Conservation (phyloP, 1,140 invertebrate genomes). For the Diorhabda elongata region DNA sequence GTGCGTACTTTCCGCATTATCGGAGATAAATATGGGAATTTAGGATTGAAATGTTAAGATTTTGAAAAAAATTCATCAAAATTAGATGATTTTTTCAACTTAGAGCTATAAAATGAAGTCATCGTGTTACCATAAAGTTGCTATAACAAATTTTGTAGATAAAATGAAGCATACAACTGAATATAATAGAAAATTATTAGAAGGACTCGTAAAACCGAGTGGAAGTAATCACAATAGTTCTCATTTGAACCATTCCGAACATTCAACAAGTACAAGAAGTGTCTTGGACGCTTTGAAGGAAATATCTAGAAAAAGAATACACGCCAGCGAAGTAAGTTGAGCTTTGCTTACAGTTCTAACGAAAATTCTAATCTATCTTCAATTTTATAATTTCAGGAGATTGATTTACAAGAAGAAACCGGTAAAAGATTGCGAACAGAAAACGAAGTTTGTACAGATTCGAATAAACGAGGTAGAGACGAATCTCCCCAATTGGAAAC, state of each 20-base stretch:
- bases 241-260: constrained; percentile 25
- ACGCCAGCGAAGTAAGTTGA: constrained; percentile 45
- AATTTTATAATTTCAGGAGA: constrained; percentile 14
- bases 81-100: no score
- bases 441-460: constrained; percentile 18
- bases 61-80: no score
- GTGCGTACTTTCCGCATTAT: no score
- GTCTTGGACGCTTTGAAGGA: constrained; percentile 52
- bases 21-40: no score
- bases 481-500: constrained; percentile 26
- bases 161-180: constrained; percentile 25
- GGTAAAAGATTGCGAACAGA: constrained; percentile 30
- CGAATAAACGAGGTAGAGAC: constrained; percentile 13
- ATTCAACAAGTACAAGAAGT: constrained; percentile 46
- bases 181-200: constrained; percentile 27
- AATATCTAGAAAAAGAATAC: constrained; percentile 52
- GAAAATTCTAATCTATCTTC: no score
- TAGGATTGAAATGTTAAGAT: no score
- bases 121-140: not conserved
- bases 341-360: not conserved
- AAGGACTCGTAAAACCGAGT: constrained; percentile 24
- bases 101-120: no score
- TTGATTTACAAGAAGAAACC: constrained; percentile 27
- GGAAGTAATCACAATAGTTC: not conserved
- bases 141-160: constrained; percentile 23